Percentiles rank a stretch among this genome's conserved stretches.
These are phyloP conservation scores for Arctia plantaginis DNA, from an alignment of 2,888 invertebrate species.

Conservation along the genomic window DNA sequence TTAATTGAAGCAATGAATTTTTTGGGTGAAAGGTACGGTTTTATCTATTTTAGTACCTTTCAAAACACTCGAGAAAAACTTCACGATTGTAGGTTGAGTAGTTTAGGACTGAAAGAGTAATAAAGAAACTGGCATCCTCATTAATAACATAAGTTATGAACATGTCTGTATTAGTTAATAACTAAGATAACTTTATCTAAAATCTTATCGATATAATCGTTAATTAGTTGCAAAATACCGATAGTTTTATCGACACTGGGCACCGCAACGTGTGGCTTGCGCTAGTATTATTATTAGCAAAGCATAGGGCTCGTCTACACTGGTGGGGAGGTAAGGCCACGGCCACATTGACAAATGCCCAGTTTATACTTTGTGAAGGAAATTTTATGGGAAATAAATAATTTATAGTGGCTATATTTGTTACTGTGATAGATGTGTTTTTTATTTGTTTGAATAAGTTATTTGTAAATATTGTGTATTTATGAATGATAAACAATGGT, in stretches of 20 bases:
- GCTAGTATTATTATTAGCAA: constrained; percentile 82
- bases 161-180: background rate
- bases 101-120: too few species aligned
- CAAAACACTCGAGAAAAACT: background rate
- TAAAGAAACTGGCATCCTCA: too few species aligned
- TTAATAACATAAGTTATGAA: background rate
- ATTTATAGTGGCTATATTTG: background rate
- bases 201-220: background rate
- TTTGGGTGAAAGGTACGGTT: too few species aligned
- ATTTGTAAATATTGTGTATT: background rate
- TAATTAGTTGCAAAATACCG: constrained; percentile 8
- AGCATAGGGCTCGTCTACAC: constrained; percentile 63
- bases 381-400: constrained; percentile 8
- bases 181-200: background rate
- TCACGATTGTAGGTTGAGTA: background rate
- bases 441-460: background rate
- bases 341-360: constrained; percentile 4
- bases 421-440: background rate
- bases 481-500: too few species aligned
- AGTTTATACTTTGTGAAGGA: background rate
- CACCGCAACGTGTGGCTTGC: constrained; percentile 66
- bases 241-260: constrained; percentile 17
- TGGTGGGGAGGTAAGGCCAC: constrained; percentile 25
- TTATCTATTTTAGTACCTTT: too few species aligned
- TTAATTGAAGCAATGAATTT: too few species aligned